phyloP scores from a whole-genome alignment of 2,888 invertebrate species.

The Biston betularia region DNA sequence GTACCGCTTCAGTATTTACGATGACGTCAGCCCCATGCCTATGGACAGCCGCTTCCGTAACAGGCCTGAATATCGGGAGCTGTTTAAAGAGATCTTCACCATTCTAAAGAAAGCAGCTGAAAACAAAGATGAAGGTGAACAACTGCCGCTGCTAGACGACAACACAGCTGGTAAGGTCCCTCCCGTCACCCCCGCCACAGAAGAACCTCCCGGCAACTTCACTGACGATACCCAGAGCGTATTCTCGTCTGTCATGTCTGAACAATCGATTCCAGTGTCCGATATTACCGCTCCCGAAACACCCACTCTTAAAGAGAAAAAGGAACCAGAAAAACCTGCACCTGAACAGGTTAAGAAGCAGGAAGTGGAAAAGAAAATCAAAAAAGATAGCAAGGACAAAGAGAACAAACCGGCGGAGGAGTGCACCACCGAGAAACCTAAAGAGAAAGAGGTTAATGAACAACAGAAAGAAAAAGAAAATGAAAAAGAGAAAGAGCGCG shows the following conservation, averaged over 20 bases:
- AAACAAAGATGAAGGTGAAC: slow-evolving; percentile 93
- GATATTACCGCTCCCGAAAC: slow-evolving; percentile 87
- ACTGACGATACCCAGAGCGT: slow-evolving; percentile 92
- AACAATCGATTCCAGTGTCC: slow-evolving; percentile 89
- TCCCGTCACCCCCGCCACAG: slow-evolving; percentile 89
- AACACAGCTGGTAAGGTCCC: slow-evolving; percentile 87
- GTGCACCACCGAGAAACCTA: slow-evolving; percentile 63
- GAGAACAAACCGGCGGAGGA: slow-evolving; percentile 71
- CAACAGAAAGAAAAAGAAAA: slow-evolving; percentile 58
- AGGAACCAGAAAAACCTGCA: slow-evolving; percentile 61
- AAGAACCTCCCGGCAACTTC: slow-evolving; percentile 87
- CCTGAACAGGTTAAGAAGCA: slow-evolving; percentile 67
- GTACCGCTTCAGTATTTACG: slow-evolving; percentile 94
- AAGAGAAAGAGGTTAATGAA: slow-evolving; percentile 55
- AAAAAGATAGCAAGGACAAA: slow-evolving; percentile 62
- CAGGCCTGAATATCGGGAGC: slow-evolving; percentile 92
- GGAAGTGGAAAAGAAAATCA: slow-evolving; percentile 58
- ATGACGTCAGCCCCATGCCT: slow-evolving; percentile 91
- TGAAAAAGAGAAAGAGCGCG: slow-evolving; percentile 77
- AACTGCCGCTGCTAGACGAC: slow-evolving; percentile 90
- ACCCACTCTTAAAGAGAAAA: slow-evolving; percentile 86
- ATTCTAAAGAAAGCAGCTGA: slow-evolving; percentile 94
- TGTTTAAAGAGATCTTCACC: slow-evolving; percentile 94
- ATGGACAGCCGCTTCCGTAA: slow-evolving; percentile 94
- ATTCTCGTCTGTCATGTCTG: slow-evolving; percentile 91